A percentile compares a stretch with the other conserved stretches of the same genome.
Evolutionary conservation across 64 coral and sea anemone genomes (phyloP).

Genomic region (Porites lutea): DNA sequence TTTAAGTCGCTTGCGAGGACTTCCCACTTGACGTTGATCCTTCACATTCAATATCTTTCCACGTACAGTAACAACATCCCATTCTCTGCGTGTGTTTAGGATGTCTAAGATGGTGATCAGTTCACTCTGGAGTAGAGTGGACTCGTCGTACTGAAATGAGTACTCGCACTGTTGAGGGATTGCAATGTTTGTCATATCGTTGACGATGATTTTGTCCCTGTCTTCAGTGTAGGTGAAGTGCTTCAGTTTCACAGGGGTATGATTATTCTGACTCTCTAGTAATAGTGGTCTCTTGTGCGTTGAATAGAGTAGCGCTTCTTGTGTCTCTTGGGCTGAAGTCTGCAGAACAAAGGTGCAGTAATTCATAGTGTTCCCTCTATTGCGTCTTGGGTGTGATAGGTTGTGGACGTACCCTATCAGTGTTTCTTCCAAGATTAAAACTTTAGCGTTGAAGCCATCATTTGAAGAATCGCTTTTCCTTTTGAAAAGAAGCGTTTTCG

Average conservation of each 20-base stretch:
- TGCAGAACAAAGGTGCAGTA: constrained; percentile 72
- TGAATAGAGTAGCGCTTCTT: constrained; percentile 69
- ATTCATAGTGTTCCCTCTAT: constrained; percentile 66
- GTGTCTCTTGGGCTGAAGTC: constrained; percentile 60
- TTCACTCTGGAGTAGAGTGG: constrained; percentile 12
- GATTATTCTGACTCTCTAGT: constrained; percentile 51
- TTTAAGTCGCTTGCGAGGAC: constrained; percentile 56
- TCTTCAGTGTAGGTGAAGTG: constrained; percentile 60
- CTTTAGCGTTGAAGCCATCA: constrained; percentile 32
- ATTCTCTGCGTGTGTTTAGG: constrained; percentile 55
- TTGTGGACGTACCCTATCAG: constrained; percentile 69
- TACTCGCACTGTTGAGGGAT: constrained; percentile 75
- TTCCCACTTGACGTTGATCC: constrained; percentile 24
- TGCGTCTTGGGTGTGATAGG: constrained; percentile 69
- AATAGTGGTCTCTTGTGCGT: constrained; percentile 57
- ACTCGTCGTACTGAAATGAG: constrained; percentile 66
- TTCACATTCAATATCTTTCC: constrained; percentile 53
- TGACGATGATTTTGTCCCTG: constrained; percentile 56
- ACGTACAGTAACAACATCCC: constrained; percentile 44
- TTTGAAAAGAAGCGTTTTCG: constrained; percentile 42
- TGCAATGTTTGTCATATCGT: constrained; percentile 67
- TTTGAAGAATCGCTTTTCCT: constrained; percentile 8
- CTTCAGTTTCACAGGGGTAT: constrained; percentile 67
- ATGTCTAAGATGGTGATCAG: constrained; percentile 44
- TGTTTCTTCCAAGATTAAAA: constrained; percentile 23